Conservation (phyloP, 2,888 invertebrate species). For the Drosophila planitibia region DNA sequence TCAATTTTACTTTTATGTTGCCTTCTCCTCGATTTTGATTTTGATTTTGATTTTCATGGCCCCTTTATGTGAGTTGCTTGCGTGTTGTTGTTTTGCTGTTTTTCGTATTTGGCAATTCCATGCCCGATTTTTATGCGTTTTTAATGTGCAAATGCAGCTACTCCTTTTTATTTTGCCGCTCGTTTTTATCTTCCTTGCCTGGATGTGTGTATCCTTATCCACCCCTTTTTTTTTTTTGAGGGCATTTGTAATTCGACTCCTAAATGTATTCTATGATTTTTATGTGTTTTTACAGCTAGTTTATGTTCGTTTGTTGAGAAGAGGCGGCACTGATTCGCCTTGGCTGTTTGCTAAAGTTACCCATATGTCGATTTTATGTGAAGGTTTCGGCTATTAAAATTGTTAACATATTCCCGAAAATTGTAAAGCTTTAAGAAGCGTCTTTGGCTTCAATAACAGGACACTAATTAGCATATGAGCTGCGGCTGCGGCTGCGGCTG, state of each 20-base stretch:
- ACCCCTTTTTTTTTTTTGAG: conserved; percentile 30
- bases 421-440: not conserved
- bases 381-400: conserved; percentile 16
- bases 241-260: conserved; percentile 65
- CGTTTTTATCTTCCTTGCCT: conserved; percentile 2
- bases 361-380: conserved; percentile 40
- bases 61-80: conserved; percentile 59
- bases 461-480: conserved; percentile 69
- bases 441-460: conserved; percentile 18
- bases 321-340: conserved; percentile 31
- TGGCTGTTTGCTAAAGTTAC: conserved; percentile 12
- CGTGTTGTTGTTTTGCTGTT: conserved; percentile 35
- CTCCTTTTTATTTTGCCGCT: conserved; percentile 64
- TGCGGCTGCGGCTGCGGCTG: conserved; percentile 5
- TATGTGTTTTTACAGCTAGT: conserved; percentile 62
- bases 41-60: conserved; percentile 62
- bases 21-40: conserved; percentile 42
- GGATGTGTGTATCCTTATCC: conserved; percentile 11
- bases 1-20: conserved; percentile 35
- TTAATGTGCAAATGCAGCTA: conserved; percentile 74
- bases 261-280: conserved; percentile 74
- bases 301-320: conserved; percentile 41
- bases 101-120: conserved; percentile 54
- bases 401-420: not conserved
- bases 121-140: conserved; percentile 74